Percentiles rank a stretch among this genome's conserved stretches.
Conservation (phyloP, 2,113 vertebrate genomes). For the Hiodon alosoides region DNA sequence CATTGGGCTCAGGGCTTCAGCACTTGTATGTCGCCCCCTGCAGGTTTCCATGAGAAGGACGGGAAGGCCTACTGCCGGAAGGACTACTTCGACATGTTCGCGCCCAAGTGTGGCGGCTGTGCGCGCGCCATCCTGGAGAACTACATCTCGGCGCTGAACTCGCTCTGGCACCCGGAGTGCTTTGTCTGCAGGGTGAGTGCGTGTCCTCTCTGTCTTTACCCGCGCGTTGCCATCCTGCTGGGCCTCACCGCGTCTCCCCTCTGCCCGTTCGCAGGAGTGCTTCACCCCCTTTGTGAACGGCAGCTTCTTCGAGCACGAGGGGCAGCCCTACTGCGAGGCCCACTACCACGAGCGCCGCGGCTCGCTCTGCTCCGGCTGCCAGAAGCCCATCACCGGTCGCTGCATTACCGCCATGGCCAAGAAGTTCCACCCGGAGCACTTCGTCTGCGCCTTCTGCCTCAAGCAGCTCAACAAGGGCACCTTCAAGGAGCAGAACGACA, state of each 20-base stretch:
- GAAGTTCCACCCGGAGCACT: slow-evolving; percentile 98
- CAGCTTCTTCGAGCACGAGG: slow-evolving; percentile 93
- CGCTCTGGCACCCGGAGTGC: slow-evolving; percentile 91
- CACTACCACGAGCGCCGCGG: slow-evolving; percentile 94
- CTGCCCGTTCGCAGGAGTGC: slow-evolving; percentile 61
- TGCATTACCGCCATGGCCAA: slow-evolving; percentile 98
- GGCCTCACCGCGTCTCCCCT: neutral
- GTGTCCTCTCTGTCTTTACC: neutral
- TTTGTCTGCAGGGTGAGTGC: slow-evolving; percentile 90
- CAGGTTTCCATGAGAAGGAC: slow-evolving; percentile 93
- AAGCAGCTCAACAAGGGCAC: slow-evolving; percentile 99
- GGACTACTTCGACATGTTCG: slow-evolving; percentile 96
- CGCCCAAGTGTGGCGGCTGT: slow-evolving; percentile 92
- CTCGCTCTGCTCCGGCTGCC: slow-evolving; percentile 93
- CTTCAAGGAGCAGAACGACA: slow-evolving; percentile 98
- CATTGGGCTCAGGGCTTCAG: slow-evolving; percentile 53
- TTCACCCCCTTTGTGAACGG: slow-evolving; percentile 75
- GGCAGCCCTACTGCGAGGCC: slow-evolving; percentile 97
- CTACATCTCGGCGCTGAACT: slow-evolving; percentile 93
- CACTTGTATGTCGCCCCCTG: slow-evolving; percentile 24
- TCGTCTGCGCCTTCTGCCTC: slow-evolving; percentile 97
- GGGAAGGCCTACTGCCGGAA: slow-evolving; percentile 92
- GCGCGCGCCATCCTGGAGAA: slow-evolving; percentile 89
- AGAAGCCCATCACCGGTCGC: slow-evolving; percentile 97
- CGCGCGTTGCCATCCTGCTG: neutral